Conservation (phyloP, 1,140 invertebrate genomes). For the Gonatopus flavifemur region DNA sequence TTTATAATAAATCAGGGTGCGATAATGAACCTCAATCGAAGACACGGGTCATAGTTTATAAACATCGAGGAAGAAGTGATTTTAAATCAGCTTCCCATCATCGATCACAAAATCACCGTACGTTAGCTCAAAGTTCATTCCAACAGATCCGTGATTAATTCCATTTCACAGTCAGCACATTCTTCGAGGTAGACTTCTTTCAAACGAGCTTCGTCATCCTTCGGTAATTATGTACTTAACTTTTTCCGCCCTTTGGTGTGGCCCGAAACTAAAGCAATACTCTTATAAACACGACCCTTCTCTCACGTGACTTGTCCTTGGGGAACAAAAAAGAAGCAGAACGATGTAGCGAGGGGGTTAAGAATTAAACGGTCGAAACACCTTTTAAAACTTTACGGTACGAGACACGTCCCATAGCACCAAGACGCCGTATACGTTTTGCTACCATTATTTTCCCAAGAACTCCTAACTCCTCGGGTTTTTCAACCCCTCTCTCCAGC, state of each 20-base stretch:
- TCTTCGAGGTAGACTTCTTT: conserved; percentile 29
- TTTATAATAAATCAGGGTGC: no score
- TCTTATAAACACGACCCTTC: no score
- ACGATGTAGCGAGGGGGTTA: conserved; percentile 20
- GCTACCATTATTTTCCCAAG: no score
- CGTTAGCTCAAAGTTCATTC: no score
- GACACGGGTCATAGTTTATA: no score
- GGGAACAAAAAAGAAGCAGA: conserved; percentile 6
- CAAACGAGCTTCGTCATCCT: conserved; percentile 45
- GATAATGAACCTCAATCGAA: no score
- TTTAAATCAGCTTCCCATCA: neutral
- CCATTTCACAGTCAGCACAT: conserved; percentile 34
- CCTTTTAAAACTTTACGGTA: conserved; percentile 36
- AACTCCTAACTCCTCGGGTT: no score
- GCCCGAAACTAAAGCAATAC: conserved; percentile 37
- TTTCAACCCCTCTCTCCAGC: no score
- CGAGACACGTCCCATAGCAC: no score
- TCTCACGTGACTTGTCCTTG: conserved; percentile 26
- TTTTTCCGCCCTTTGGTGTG: conserved; percentile 42
- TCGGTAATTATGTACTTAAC: conserved; percentile 53
- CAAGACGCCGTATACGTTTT: no score
- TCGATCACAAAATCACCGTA: no score
- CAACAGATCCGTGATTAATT: conserved; percentile 17
- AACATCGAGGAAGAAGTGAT: no score
- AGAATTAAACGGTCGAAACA: conserved; percentile 38